Evolutionary conservation across 2,888 invertebrate genomes (phyloP), one percentile per base, ranked within the genome.

Genomic region (Allolobophora icterica): DNA sequence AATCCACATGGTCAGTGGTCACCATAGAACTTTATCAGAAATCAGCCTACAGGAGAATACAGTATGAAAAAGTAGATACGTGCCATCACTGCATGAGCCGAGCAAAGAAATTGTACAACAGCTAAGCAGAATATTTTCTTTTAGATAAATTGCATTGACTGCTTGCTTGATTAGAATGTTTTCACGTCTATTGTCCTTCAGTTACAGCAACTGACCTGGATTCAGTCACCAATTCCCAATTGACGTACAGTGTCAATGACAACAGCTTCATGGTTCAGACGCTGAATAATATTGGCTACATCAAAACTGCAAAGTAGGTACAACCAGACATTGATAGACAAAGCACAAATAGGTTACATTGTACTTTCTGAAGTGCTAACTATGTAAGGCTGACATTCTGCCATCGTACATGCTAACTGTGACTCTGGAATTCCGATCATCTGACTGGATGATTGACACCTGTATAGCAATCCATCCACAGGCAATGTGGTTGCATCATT

Each of bases 181-280:
- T 52, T 21, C 52, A 52, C 24, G 24, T 21, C 71, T 30, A n/a
- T 71, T 34, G 89, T 30, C n/a, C 52, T 58, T 34, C 93, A 96
- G 96, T 99, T 90, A 98, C 98, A 95, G 99, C 99, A 0, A 98
- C 97, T 96, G 99, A 99, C 94, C 97, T 98, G 0, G 99, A 99
- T 95, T 98, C 98, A 3, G 98, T 98, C 13, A 97, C 97, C 84
- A 99, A 99, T 95, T 93, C 94, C n/a, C 93, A 94, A 90, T 92
- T 95, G 52, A 94, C 93, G 13, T 95, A 95, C 92, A 93, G 93
- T 35, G 94, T 95, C 52, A 93, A 92, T 91, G 93, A 94, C 92
- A 93, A 93, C 38, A 93, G 94, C 91, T 95, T 95, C 92, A 93
- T 92, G 45, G 94, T 94, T 45, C 94, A 94, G 83, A 94, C 94